Evolutionary conservation across 2,888 invertebrate species (phyloP).

Genomic region (Spisula subtruncata): DNA sequence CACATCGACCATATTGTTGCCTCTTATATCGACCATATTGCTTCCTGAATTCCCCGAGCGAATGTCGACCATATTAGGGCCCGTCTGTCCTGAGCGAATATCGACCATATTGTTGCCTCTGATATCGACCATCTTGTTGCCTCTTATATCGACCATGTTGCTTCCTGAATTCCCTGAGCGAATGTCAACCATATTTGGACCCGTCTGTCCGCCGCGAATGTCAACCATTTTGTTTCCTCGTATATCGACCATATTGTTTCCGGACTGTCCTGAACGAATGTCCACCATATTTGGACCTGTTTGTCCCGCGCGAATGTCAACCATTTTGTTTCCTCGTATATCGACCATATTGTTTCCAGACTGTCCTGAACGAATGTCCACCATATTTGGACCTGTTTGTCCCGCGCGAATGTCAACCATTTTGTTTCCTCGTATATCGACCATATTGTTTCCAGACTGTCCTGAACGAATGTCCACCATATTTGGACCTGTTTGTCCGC

Average conservation of each 20-base stretch:
- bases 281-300: conserved; percentile 26
- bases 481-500: not conserved
- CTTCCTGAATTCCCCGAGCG: not conserved
- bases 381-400: conserved; percentile 2
- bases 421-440: not conserved
- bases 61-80: conserved; percentile 1
- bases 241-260: conserved; percentile 24
- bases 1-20: conserved; percentile 26
- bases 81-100: not conserved
- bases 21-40: conserved; percentile 34
- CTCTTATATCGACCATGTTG: conserved; percentile 25
- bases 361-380: conserved; percentile 17
- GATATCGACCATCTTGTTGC: not conserved
- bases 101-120: conserved; percentile 35
- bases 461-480: conserved; percentile 11
- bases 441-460: not conserved
- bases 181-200: conserved; percentile 26
- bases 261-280: conserved; percentile 15
- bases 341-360: conserved; percentile 33
- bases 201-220: conserved; percentile 16
- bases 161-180: not conserved
- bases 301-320: conserved; percentile 35
- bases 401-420: conserved; percentile 21
- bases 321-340: conserved; percentile 23
- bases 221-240: conserved; percentile 40